Conservation (phyloP, 1,140 invertebrate genomes). For the Cepaea nemoralis region DNA sequence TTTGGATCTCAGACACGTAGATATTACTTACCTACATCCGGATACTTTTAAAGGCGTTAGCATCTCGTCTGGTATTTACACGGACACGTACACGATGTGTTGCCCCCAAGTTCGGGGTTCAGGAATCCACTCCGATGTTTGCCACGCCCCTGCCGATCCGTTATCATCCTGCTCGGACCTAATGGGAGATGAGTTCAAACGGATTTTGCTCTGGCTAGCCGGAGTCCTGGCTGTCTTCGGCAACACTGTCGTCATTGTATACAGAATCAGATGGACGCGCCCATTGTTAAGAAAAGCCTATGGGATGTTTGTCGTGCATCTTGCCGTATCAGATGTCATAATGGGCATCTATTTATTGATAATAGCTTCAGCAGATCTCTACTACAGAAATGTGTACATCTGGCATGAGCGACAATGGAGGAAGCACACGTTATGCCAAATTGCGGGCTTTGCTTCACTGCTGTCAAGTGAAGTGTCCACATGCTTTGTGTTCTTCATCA, state of each 20-base stretch:
- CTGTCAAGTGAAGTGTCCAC: conserved; percentile 57
- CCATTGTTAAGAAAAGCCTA: conserved; percentile 27
- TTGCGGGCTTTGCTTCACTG: conserved; percentile 55
- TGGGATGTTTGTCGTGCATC: conserved; percentile 53
- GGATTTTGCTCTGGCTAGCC: not conserved
- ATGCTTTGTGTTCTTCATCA: conserved; percentile 55
- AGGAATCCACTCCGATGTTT: conserved; percentile 13
- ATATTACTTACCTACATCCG: conserved; percentile 17
- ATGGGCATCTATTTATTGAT: conserved; percentile 65
- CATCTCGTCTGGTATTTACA: conserved; percentile 20
- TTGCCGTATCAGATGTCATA: conserved; percentile 58
- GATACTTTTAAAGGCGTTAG: conserved; percentile 30
- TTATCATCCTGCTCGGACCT: not conserved
- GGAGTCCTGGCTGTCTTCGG: conserved; percentile 45
- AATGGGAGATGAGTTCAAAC: not conserved
- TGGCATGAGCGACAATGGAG: conserved; percentile 52
- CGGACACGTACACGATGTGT: conserved; percentile 50
- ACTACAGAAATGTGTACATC: conserved; percentile 53
- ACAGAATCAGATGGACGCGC: conserved; percentile 40
- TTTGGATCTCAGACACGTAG: conserved; percentile 23
- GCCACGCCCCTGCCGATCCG: conserved; percentile 9
- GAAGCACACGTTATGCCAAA: conserved; percentile 47
- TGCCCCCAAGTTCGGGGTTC: conserved; percentile 34
- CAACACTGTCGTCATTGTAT: conserved; percentile 50
- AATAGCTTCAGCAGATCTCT: conserved; percentile 54